Conservation (phyloP, 2,797 vertebrate species). For the Anolis apletophallus region DNA sequence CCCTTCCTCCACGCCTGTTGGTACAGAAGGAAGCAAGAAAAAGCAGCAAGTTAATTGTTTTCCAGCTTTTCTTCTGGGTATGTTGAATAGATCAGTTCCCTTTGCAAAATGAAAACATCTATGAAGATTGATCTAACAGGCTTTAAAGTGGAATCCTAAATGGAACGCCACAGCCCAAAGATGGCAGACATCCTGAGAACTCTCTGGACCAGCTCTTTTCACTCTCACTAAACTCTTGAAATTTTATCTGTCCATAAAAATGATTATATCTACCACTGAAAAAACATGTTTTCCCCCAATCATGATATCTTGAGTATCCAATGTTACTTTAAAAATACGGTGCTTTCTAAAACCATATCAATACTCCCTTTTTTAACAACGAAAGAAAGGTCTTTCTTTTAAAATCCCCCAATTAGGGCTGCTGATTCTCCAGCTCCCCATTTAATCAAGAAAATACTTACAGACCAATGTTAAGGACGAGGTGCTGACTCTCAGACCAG, state of each 20-base stretch:
- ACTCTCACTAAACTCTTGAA: no score
- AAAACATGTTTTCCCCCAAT: no score
- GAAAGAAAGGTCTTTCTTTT: not conserved
- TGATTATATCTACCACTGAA: no score
- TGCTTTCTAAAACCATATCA: no score
- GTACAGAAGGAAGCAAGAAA: constrained; percentile 5
- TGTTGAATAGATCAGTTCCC: not conserved
- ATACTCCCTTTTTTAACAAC: no score
- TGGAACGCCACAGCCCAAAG: constrained; percentile 40
- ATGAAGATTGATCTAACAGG: not conserved
- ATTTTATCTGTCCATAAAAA: no score
- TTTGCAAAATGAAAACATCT: not conserved
- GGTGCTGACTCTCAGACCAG: not conserved
- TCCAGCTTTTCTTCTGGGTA: constrained; percentile 12
- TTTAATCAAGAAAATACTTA: constrained; percentile 27
- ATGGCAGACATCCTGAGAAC: not conserved
- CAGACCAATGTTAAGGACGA: not conserved
- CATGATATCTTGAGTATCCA: no score
- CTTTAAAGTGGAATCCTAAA: constrained; percentile 25
- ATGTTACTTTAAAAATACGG: no score
- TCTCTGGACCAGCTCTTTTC: rapidly evolving
- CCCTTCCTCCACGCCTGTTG: constrained; percentile 67
- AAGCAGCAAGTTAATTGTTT: not conserved
- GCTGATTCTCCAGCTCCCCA: not conserved
- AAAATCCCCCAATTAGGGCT: not conserved